Evolutionary conservation across 2,888 invertebrate species (phyloP), one percentile per base, ranked within the genome.

Genomic region (Orgyia antiqua): DNA sequence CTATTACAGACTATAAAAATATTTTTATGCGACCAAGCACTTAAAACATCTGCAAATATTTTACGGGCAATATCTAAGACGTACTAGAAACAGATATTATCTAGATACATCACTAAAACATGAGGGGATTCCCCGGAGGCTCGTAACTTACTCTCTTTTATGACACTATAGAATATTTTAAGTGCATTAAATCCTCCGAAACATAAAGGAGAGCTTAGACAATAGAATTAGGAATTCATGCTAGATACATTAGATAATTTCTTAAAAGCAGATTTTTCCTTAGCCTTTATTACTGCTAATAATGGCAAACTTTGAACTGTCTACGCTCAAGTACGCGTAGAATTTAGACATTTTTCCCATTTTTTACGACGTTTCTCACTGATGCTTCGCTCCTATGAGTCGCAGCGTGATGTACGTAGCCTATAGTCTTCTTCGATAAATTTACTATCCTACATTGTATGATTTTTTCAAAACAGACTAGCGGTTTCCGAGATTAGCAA

Each of bases 91-190:
- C 31, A 24, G 31, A 36, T 36, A 36, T 31, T 31, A 35, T 31
- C 31, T 36, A 32, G 36, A 24, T 32, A 45, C 49, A 45, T 48
- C 52, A 51, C 52, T 52, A 45, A 39, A 46, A 51, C 40, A 36
- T 31, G 31, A 36, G 42, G 48, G 31, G 41, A 51, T 52, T 65
- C 77, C 67, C 42, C 18, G 25, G 66, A 47, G 71, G 43, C 49
- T 48, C 70, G 64, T 80, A 75, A 70, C 60, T 79, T 66, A 72
- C 54, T 51, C 59, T 57, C 58, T 75, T 79, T 77, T 80, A 80
- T 75, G 73, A 71, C 67, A 70, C 67, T 68, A 66, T 73, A 64
- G 74, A 78, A 80, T 80, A 78, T 76, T 77, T 77, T 74, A 73
- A 78, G 68, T 70, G 69, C 72, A 72, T 69, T 68, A 68, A 66